phyloP scores from a whole-genome alignment of 2,113 vertebrate species.

The Podarcis raffonei region DNA sequence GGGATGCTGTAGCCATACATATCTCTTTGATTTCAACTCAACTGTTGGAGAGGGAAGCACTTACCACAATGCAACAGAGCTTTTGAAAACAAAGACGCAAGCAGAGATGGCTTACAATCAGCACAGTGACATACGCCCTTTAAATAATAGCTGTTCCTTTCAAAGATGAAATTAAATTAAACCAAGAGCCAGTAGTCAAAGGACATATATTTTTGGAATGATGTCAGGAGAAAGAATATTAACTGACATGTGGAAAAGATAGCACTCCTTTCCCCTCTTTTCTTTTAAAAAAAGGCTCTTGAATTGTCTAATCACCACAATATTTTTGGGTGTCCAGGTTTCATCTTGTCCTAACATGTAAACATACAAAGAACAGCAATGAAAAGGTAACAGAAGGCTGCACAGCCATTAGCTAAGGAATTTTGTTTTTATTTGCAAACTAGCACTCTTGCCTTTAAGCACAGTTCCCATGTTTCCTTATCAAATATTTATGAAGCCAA shows the following conservation, averaged over 20 bases:
- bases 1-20: not conserved
- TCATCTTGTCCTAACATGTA: not conserved
- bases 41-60: not conserved
- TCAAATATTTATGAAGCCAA: conserved; percentile 32
- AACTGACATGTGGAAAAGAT: rapidly evolving
- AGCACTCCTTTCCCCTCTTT: not conserved
- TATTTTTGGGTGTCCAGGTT: not conserved
- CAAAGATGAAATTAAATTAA: conserved; percentile 23
- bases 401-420: not conserved
- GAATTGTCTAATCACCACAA: conserved; percentile 2
- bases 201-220: not conserved
- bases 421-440: not conserved
- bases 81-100: conserved; percentile 33
- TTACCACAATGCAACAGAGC: conserved; percentile 20
- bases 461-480: not conserved
- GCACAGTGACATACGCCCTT: not conserved
- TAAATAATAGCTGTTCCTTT: not conserved
- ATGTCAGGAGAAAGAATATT: not conserved
- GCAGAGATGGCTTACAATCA: not conserved
- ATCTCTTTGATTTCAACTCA: conserved; percentile 26
- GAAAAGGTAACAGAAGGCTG: not conserved
- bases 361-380: rapidly evolving
- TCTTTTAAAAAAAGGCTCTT: not conserved
- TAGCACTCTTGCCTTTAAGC: conserved; percentile 3
- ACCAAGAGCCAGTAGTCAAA: not conserved